Evolutionary conservation across 2,797 vertebrate genomes (phyloP), one percentile per base, ranked within the genome.

Genomic region (Xyrichtys novacula): DNA sequence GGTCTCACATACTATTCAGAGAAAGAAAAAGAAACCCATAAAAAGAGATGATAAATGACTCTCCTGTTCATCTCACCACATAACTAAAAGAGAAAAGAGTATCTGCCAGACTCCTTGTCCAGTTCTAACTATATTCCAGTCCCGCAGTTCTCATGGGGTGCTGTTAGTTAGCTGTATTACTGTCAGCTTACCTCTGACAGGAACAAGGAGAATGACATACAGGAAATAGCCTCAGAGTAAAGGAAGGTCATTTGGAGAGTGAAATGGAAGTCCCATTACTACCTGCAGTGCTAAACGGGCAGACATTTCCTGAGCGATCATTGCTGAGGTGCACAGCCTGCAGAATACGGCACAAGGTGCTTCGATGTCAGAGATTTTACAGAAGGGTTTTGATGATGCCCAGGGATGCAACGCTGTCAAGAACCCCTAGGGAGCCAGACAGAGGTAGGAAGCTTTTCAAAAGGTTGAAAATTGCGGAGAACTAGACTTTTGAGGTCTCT

Each of bases 271-370:
- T 82, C 63, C 67, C 79, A 88, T 91, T 86, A 87, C 78, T 91
- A 90, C 89, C 89, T 86, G 85, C 72, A 65, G 84, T 64, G 82
- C 64, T 83, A 76, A 88, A 85, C 82, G 70, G 78, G 55, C 75
- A 80, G 81, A 81, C 50, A 65, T 84, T 85, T 81, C 64, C 62
- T 65, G 57, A 71, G 70, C 40, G 62, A 84, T 87, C 81, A 81
- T 72, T 71, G 78, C 38, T 7, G 6, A 38, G 64, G 61, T 69
- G 65, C 80, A 77, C 34, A 74, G 81, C 66, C 74, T 53, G 54
- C 80, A 82, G 73, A 88, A 83, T 70, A 42, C 43, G 66, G 76
- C 72, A 55, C 5, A 47, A 47, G 64, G 64, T 61, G 54, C 81
- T 65, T 68, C 50, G 1, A 62, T 84, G 76, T 86, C 74, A 74